Percentiles rank a stretch among this genome's conserved stretches.
Evolutionary conservation across 2,888 invertebrate genomes (phyloP).

Genomic region (Eupithecia subfuscata): DNA sequence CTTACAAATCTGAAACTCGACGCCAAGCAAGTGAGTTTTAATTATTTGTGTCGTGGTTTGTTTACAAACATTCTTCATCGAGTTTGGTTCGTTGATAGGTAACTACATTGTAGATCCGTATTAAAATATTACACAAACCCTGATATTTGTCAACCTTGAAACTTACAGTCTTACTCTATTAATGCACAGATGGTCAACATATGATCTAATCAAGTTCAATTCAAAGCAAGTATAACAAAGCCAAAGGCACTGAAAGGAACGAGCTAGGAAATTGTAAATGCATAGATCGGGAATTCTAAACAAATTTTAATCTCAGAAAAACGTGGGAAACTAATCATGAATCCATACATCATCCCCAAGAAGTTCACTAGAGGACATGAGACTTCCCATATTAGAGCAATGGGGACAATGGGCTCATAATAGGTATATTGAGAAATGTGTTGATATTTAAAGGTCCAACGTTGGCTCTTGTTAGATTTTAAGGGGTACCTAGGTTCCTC

Average conservation of each 20-base stretch:
- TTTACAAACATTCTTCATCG: too few species aligned
- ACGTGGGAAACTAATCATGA: background rate
- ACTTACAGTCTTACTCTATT: background rate
- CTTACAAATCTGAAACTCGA: too few species aligned
- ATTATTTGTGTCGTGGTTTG: too few species aligned
- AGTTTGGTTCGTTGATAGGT: too few species aligned
- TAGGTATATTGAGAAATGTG: background rate
- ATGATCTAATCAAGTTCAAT: background rate
- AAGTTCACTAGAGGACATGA: background rate
- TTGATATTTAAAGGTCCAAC: background rate
- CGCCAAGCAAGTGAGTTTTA: too few species aligned
- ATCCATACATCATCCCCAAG: background rate
- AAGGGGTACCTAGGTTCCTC: too few species aligned
- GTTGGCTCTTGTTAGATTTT: too few species aligned
- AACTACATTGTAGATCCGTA: background rate
- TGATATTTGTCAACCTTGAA: background rate
- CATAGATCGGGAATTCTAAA: background rate
- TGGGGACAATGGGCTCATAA: background rate
- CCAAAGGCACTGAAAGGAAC: background rate
- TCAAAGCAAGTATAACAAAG: background rate
- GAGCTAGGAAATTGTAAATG: background rate
- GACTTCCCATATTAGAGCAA: background rate
- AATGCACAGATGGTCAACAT: conserved; percentile 3
- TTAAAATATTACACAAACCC: background rate
- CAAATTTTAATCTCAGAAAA: background rate